Base-by-base conservation (phyloP, 2,113 vertebrate species). In the Triplophysa dalaica region DNA sequence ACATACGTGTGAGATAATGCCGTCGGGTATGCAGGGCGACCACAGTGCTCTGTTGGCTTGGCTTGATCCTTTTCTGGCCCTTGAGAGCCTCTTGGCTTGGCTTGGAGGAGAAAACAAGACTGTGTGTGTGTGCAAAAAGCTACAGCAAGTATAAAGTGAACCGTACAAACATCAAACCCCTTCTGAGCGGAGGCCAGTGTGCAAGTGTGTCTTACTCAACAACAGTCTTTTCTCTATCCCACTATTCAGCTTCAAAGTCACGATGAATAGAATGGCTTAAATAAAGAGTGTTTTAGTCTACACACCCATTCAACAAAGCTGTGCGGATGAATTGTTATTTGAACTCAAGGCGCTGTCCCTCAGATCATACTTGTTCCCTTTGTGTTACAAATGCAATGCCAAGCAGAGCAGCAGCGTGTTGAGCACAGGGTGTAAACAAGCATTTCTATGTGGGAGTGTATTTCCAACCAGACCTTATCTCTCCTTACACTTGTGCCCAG, bases 1-100 rank as follows among this genome's bases (percentile, higher is more conserved):
- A 85, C 48, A 29, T 84, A 83, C 87, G 86, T 86, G 88, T 83
- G 85, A 90, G 86, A 90, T 90, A 91, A 91, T 90, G 85, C 86
- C 84, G 86, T 89, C 83, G 82, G 87, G 89, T 86, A 87, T 83
- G 19, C 87, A 89, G 45, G 85, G 87, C 84, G 54, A 82, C 82
- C 83, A n/a, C 66, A 52, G 86, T 61, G 80, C 86, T 87, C 65
- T 81, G 85, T 88, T 86, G 85, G 65, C 86, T 84, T 86, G 87
- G 86, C 87, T 81, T 22, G 38, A 79, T 64, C 80, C 80, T 81
- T 56, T 87, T 83, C 85, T 87, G 82, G 70, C 73, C 69, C 58
- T 52, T 48, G 24, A 33, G 14, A 63, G 68, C 24, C 24, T 19
- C 33, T 21, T 77, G 67, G 62, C 58, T 85, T 85, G 19, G 78